Evolutionary conservation across 2,797 vertebrate species (phyloP).

Genomic region (Heliangelus exortis): DNA sequence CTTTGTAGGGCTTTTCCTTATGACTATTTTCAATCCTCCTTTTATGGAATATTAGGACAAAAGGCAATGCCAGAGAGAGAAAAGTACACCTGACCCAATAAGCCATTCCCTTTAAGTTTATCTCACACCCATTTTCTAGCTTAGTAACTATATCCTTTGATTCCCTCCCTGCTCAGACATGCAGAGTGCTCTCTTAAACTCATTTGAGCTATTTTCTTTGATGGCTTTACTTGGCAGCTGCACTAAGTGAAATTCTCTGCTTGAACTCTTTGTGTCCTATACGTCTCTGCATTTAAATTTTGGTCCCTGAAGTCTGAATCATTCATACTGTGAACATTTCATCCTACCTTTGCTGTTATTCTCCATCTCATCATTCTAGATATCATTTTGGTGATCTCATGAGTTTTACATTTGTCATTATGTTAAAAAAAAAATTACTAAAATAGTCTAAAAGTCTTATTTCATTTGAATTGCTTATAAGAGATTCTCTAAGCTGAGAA

Average conservation of each 20-base stretch:
- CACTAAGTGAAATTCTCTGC: conserved; percentile 39
- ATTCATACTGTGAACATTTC: background rate
- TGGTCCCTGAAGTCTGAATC: background rate
- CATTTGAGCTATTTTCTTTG: conserved; percentile 46
- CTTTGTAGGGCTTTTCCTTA: conserved; percentile 13
- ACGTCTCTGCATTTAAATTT: conserved; percentile 32
- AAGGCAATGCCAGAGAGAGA: background rate
- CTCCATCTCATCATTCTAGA: background rate
- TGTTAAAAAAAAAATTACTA: background rate
- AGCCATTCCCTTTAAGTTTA: conserved; percentile 40
- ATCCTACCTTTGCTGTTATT: background rate
- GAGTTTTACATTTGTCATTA: background rate
- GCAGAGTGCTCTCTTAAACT: background rate
- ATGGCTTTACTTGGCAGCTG: conserved; percentile 45
- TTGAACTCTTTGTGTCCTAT: background rate
- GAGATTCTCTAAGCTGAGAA: background rate
- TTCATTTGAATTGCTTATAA: background rate
- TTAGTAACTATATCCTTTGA: conserved; percentile 45
- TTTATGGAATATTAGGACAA: conserved; percentile 38
- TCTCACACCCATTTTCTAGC: conserved; percentile 43
- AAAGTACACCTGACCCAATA: conserved; percentile 43
- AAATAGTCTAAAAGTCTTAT: background rate
- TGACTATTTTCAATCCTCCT: conserved; percentile 23
- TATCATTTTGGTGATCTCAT: background rate
- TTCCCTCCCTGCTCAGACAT: conserved; percentile 13